Percentiles rank a stretch among this genome's conserved stretches.
phyloP scores from a whole-genome alignment of 2,797 vertebrate species.

The Simalia tracyae region DNA sequence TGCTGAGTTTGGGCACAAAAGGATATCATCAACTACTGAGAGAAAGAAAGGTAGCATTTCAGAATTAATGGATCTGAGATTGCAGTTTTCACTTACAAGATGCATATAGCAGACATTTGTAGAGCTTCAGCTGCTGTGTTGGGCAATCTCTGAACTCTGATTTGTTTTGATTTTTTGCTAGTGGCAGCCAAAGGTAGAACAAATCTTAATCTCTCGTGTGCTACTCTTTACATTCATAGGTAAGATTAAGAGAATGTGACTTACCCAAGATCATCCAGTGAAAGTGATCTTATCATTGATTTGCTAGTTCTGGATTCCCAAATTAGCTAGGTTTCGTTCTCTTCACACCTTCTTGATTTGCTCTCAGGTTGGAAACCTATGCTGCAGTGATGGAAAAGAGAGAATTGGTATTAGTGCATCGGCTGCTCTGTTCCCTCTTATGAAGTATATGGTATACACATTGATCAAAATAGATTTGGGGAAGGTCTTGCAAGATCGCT shows the following conservation, averaged over 20 bases:
- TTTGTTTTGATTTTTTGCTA: not conserved
- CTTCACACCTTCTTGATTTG: not conserved
- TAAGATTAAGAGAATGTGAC: not conserved
- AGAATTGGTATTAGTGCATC: not conserved
- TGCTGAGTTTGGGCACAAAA: conserved; percentile 87
- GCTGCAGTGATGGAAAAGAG: not conserved
- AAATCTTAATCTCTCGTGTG: not conserved
- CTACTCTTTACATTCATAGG: not conserved
- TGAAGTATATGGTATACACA: not conserved
- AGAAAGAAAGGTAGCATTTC: conserved; percentile 88
- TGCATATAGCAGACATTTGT: too few species aligned
- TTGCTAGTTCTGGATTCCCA: not conserved
- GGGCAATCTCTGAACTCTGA: not conserved
- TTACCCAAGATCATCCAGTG: not conserved
- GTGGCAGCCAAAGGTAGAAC: not conserved
- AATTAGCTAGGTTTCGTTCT: not conserved
- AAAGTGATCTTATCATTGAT: not conserved
- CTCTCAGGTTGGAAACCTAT: not conserved
- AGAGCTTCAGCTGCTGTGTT: not conserved
- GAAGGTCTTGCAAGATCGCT: not conserved
- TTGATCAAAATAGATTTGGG: not conserved
- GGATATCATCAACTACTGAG: conserved; percentile 91
- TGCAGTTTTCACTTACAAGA: not conserved
- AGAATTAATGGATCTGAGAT: not conserved
- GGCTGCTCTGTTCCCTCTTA: not conserved